Conservation (phyloP, 2,113 vertebrate genomes). For the Mustela nigripes region DNA sequence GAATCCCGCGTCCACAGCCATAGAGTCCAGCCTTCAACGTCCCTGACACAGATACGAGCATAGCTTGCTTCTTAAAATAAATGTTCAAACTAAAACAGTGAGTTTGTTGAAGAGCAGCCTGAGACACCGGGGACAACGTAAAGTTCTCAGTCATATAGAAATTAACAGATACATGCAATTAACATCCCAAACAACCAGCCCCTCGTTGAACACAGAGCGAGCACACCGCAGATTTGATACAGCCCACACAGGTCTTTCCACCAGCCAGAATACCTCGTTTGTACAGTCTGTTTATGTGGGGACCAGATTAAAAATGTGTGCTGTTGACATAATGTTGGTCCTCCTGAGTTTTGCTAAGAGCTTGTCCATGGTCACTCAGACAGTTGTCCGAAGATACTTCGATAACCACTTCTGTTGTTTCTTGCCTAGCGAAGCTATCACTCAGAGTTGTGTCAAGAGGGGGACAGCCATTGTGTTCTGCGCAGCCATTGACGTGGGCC, state of each 20-base stretch:
- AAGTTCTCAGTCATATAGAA: background rate
- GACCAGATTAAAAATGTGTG: conserved; percentile 85
- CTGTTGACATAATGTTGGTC: conserved; percentile 57
- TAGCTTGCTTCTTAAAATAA: background rate
- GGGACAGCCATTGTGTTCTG: conserved; percentile 76
- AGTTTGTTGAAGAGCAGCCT: background rate
- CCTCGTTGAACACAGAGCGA: background rate
- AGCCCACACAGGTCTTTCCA: conserved; percentile 33
- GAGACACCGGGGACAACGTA: background rate
- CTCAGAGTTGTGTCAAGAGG: conserved; percentile 9
- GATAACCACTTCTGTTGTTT: conserved; percentile 56
- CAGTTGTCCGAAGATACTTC: conserved; percentile 63
- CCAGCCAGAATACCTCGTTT: background rate
- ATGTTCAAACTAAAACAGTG: background rate
- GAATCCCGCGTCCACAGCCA: background rate
- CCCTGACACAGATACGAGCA: background rate
- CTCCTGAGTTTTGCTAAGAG: background rate
- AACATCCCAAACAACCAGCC: background rate
- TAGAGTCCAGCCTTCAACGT: background rate
- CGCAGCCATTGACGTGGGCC: conserved; percentile 80
- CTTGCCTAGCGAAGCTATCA: conserved; percentile 67
- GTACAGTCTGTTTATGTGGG: background rate
- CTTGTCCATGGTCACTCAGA: background rate
- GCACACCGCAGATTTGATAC: background rate
- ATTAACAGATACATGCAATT: background rate